These are phyloP conservation scores for Typhlichthys subterraneus DNA, from an alignment of 2,797 vertebrate genomes.

Conservation along the genomic window DNA sequence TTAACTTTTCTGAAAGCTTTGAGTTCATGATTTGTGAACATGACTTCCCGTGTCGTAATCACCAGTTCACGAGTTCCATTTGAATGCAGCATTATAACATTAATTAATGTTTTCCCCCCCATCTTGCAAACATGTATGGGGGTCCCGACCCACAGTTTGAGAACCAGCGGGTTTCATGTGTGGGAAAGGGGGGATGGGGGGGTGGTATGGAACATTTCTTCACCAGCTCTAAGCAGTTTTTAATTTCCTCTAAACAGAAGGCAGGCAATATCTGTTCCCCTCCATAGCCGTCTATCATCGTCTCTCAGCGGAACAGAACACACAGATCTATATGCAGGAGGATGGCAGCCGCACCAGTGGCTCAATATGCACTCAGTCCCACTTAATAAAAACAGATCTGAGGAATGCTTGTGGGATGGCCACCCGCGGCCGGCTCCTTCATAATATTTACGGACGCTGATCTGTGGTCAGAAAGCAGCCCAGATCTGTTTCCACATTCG, in stretches of 20 bases:
- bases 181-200: too few species aligned
- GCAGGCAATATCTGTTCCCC: slow-evolving; percentile 40
- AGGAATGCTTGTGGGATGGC: slow-evolving; percentile 74
- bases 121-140: too few species aligned
- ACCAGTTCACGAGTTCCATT: too few species aligned
- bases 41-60: too few species aligned
- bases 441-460: slow-evolving; percentile 71
- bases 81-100: too few species aligned
- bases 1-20: too few species aligned
- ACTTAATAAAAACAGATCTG: slow-evolving; percentile 69
- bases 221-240: slow-evolving; percentile 1
- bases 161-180: too few species aligned
- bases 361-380: slow-evolving; percentile 39
- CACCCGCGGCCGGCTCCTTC: slow-evolving; percentile 65
- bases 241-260: slow-evolving; percentile 2
- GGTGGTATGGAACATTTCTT: slow-evolving; percentile 36
- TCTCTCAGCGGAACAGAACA: slow-evolving; percentile 36
- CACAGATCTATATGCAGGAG: slow-evolving; percentile 43
- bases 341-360: slow-evolving; percentile 24
- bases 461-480: slow-evolving; percentile 76
- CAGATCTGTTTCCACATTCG: slow-evolving; percentile 67
- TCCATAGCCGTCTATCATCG: slow-evolving; percentile 45
- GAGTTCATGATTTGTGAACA: too few species aligned
- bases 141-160: too few species aligned
- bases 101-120: too few species aligned